phyloP scores from a whole-genome alignment of 2,113 vertebrate genomes.

The Gopherus flavomarginatus region DNA sequence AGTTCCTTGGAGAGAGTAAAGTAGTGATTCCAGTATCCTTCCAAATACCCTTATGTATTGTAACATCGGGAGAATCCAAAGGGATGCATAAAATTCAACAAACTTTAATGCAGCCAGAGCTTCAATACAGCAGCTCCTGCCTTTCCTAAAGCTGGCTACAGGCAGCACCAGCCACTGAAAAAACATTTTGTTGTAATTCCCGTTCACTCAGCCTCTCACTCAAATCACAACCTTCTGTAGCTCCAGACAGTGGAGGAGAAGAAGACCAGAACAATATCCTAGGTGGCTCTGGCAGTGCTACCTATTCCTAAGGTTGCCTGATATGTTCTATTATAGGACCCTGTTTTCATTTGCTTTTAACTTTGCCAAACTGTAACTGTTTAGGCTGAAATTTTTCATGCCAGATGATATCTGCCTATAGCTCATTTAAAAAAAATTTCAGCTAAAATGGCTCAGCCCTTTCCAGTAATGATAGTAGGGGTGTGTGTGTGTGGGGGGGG shows the following conservation, averaged over 20 bases:
- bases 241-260: background rate
- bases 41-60: background rate
- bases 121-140: accelerated
- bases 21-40: background rate
- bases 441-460: background rate
- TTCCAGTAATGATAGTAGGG: background rate
- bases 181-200: background rate
- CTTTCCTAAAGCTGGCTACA: background rate
- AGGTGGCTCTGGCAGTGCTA: background rate
- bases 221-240: constrained; percentile 8
- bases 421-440: background rate
- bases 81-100: background rate
- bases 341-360: background rate
- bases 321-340: background rate
- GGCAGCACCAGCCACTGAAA: constrained; percentile 3
- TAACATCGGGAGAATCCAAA: background rate
- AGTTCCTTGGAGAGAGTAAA: constrained; percentile 33
- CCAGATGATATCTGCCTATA: background rate
- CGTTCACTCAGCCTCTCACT: background rate
- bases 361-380: background rate
- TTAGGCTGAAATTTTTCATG: background rate
- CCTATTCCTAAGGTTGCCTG: background rate
- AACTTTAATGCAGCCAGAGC: background rate
- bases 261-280: background rate
- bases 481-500: background rate